Evolutionary conservation across 2,113 vertebrate genomes (phyloP).

Genomic region (Elanus axillaris): DNA sequence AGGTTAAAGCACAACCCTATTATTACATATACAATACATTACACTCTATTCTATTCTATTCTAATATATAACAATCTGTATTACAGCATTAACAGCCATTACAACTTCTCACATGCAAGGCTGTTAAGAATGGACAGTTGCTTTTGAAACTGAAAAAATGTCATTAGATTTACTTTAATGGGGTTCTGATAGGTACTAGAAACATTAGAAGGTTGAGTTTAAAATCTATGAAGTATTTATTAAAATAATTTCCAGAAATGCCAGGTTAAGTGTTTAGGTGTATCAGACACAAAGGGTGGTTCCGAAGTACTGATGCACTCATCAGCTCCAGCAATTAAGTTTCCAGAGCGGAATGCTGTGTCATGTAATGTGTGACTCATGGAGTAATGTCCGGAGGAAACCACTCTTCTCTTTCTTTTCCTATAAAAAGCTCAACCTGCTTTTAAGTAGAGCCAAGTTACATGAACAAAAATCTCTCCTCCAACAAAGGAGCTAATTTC

Average conservation of each 20-base stretch:
- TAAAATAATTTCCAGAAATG: background rate
- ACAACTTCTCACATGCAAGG: background rate
- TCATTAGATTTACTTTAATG: background rate
- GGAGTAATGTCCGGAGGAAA: background rate
- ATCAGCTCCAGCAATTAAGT: background rate
- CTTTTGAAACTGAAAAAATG: background rate
- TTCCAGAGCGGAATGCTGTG: conserved; percentile 10
- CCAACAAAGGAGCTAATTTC: background rate
- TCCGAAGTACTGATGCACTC: background rate
- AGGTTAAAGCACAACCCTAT: too few species aligned
- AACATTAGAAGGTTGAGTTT: background rate
- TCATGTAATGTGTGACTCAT: background rate
- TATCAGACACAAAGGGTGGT: background rate
- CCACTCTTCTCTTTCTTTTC: background rate
- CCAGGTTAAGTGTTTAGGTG: background rate
- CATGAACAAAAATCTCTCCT: background rate
- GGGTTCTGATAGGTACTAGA: background rate
- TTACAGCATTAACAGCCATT: background rate
- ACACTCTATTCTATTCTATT: too few species aligned
- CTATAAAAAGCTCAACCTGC: background rate
- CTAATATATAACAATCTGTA: background rate
- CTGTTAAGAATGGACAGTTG: background rate
- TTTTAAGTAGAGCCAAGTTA: background rate
- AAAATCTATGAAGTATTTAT: background rate
- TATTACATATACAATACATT: background rate